Conservation (phyloP, 1,140 invertebrate genomes). For the Apis dorsata region DNA sequence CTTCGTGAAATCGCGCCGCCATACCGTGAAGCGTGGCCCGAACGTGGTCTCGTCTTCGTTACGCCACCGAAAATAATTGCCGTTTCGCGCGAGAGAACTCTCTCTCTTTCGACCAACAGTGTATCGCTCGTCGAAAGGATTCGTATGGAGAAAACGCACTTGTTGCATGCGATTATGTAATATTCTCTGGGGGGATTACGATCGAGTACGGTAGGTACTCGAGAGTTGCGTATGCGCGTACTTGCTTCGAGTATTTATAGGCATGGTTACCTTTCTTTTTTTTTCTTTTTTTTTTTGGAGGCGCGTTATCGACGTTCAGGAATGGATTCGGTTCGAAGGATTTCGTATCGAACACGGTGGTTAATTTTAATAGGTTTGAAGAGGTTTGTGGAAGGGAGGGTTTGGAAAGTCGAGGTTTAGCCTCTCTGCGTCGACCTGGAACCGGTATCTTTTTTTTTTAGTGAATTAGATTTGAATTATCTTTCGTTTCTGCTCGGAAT, state of each 20-base stretch:
- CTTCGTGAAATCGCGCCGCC: constrained; percentile 34
- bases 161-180: constrained; percentile 23
- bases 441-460: background rate
- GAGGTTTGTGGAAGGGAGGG: background rate
- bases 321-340: background rate
- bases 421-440: background rate
- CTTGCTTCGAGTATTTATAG: constrained; percentile 15
- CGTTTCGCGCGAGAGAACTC: background rate
- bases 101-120: background rate
- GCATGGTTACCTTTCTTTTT: background rate
- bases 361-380: background rate
- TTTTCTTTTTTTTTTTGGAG: background rate
- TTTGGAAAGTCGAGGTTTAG: background rate
- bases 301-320: background rate
- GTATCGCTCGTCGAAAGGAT: background rate
- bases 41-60: constrained; percentile 32
- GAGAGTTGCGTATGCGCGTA: background rate
- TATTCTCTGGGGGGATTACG: constrained; percentile 11
- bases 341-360: background rate
- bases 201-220: background rate
- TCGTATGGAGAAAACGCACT: constrained; percentile 21
- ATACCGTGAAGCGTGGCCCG: constrained; percentile 30
- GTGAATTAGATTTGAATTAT: no score
- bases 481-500: no score
- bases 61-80: constrained; percentile 37